These are phyloP conservation scores for Microcebus lehilahytsara DNA, from an alignment of 2,113 vertebrate species.

Conservation along the genomic window DNA sequence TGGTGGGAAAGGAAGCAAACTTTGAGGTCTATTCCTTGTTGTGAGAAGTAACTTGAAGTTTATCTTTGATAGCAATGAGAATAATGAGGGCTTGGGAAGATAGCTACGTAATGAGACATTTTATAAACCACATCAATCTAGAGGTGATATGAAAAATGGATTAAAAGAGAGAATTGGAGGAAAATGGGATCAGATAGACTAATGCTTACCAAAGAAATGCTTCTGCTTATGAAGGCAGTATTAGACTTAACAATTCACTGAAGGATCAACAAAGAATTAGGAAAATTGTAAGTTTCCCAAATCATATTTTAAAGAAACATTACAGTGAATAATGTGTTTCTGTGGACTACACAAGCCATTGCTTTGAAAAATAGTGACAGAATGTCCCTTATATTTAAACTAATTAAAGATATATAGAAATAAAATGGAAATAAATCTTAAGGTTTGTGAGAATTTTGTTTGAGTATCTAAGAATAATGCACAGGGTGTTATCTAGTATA, in stretches of 20 bases:
- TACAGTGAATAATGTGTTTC: neutral
- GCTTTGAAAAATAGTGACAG: neutral
- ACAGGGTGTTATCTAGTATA: neutral
- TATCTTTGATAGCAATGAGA: neutral
- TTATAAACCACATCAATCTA: neutral
- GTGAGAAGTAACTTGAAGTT: neutral
- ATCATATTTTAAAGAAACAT: neutral
- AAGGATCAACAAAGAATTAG: neutral
- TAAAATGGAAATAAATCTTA: constrained; percentile 28
- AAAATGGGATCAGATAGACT: neutral
- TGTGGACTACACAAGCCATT: neutral
- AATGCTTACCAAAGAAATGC: neutral
- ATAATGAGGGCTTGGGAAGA: neutral
- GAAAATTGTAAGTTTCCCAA: neutral
- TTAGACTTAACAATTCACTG: neutral
- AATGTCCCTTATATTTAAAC: neutral
- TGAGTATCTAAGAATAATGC: neutral
- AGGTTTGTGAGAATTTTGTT: neutral
- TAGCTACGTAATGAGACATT: neutral
- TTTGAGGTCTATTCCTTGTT: neutral
- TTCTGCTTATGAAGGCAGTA: neutral
- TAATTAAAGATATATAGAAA: constrained; percentile 29
- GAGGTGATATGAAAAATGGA: neutral
- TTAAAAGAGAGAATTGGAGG: neutral
- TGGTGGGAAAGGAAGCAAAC: neutral